phyloP scores from a whole-genome alignment of 1,140 invertebrate genomes.

The Caenorhabditis briggsae region DNA sequence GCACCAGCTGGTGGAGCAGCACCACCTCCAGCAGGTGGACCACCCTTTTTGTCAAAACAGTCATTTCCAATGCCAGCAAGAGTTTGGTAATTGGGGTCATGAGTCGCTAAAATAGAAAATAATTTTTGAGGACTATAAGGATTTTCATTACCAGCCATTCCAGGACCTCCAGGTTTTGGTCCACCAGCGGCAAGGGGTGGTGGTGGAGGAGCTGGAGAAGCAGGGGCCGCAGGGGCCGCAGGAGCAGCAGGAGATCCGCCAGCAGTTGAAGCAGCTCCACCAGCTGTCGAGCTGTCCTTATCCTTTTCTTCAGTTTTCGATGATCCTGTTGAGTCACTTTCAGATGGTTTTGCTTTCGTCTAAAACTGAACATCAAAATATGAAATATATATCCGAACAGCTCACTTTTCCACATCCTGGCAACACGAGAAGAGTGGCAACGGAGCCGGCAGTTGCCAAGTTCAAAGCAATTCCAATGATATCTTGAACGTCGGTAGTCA shows the following conservation, averaged over 20 bases:
- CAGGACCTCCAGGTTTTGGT: neutral
- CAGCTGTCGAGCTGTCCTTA: neutral
- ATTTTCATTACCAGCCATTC: neutral
- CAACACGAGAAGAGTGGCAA: neutral
- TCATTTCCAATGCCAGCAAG: slow-evolving; percentile 20
- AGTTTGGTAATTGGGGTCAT: slow-evolving; percentile 28
- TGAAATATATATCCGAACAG: too few relatives aligned
- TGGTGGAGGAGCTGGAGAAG: neutral
- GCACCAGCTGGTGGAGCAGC: neutral
- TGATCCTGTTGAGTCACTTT: neutral
- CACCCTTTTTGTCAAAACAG: slow-evolving; percentile 10
- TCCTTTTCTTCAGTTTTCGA: neutral
- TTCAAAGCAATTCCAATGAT: slow-evolving; percentile 28
- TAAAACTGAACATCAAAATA: neutral
- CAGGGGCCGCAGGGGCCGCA: neutral
- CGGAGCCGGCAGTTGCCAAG: slow-evolving; percentile 5
- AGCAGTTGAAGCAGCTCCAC: neutral
- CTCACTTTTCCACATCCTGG: slow-evolving; percentile 13
- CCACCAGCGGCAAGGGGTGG: neutral
- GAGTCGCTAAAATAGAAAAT: neutral
- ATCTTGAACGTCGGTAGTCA: slow-evolving; percentile 19
- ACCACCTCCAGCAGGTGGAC: neutral
- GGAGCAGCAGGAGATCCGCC: neutral
- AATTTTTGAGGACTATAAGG: too few relatives aligned
- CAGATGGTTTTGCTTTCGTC: neutral